A percentile compares a stretch with the other conserved stretches of the same genome.
Evolutionary conservation across 2,113 vertebrate genomes (phyloP).

Genomic region (Thomomys bottae): DNA sequence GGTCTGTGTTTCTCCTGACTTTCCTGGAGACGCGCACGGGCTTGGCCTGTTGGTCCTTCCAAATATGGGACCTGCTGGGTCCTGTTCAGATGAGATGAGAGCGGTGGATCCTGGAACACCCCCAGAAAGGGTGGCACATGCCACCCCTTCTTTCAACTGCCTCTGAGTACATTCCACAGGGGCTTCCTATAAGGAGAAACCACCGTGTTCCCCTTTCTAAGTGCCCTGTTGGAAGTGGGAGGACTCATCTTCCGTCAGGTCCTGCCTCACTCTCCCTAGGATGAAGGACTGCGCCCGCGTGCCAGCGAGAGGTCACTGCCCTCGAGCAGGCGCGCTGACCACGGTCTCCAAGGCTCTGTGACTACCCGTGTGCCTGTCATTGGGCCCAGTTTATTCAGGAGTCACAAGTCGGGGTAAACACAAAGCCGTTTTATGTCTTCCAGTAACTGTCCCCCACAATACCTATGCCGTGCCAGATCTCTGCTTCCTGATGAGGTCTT

Average conservation of each 20-base stretch:
- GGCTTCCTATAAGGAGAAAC: slow-evolving; percentile 25
- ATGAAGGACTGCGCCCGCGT: neutral
- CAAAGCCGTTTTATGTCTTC: slow-evolving; percentile 30
- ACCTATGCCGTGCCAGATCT: neutral
- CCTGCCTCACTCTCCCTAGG: neutral
- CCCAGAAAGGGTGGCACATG: neutral
- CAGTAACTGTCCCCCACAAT: neutral
- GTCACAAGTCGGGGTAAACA: neutral
- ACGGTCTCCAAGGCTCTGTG: neutral
- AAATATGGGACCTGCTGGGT: neutral
- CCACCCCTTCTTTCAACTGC: neutral
- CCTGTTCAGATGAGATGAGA: neutral
- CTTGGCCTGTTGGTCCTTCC: neutral
- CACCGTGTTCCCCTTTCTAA: neutral
- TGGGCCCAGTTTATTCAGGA: neutral
- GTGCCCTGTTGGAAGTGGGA: slow-evolving; percentile 27
- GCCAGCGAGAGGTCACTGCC: neutral
- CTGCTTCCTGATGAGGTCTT: slow-evolving; percentile 27
- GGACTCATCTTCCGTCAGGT: neutral
- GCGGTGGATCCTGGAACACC: slow-evolving; percentile 13
- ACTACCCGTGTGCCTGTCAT: neutral
- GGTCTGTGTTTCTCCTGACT: neutral
- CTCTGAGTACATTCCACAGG: neutral
- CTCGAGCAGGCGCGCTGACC: neutral
- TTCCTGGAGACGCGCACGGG: neutral